phyloP scores from a whole-genome alignment of 2,113 vertebrate genomes.

The Mormoops blainvillei region DNA sequence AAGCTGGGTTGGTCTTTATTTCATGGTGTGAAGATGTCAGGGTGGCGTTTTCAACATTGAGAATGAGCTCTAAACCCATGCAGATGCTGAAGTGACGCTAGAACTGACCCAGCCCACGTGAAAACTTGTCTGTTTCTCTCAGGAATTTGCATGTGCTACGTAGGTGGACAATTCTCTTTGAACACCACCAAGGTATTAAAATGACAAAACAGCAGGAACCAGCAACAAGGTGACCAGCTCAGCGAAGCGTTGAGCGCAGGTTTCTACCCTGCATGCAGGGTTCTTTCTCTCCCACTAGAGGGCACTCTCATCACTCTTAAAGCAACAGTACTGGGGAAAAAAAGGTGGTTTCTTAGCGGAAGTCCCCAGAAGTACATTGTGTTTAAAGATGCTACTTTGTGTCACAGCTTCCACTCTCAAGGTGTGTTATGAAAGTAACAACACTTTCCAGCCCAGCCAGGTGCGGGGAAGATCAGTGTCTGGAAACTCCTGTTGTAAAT shows the following conservation, averaged over 20 bases:
- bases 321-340: not conserved
- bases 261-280: not conserved
- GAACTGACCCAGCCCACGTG: not conserved
- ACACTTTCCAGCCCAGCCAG: not conserved
- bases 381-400: not conserved
- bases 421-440: not conserved
- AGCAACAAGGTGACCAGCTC: not conserved
- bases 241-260: accelerated
- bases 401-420: not conserved
- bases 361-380: not conserved
- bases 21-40: not conserved
- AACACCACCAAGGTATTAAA: not conserved
- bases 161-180: not conserved
- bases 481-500: not conserved
- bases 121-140: not conserved
- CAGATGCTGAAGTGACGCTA: not conserved
- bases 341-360: not conserved
- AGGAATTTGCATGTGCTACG: not conserved
- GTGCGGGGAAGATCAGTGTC: not conserved
- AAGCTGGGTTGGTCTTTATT: not conserved
- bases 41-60: not conserved
- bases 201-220: not conserved
- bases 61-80: not conserved
- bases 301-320: conserved; percentile 77
- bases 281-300: conserved; percentile 70